phyloP scores from a whole-genome alignment of 1,140 invertebrate species.

The Phortica variegata region DNA sequence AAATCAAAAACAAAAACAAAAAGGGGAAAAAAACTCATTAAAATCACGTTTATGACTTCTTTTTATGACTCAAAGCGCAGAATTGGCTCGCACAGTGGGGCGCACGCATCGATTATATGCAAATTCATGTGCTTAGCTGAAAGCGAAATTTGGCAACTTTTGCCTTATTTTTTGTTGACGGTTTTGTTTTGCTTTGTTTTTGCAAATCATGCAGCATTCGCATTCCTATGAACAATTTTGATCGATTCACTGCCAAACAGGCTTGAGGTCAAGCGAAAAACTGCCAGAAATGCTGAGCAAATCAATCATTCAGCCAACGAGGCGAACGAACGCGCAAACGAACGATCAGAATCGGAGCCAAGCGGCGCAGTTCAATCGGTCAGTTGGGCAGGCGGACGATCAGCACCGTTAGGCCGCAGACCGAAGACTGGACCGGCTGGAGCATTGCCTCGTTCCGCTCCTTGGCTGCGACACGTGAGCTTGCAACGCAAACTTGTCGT shows the following conservation, averaged over 20 bases:
- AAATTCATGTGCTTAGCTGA: slow-evolving; percentile 39
- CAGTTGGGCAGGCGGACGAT: too few relatives aligned
- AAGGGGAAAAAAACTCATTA: slow-evolving; percentile 40
- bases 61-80: slow-evolving; percentile 14
- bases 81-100: slow-evolving; percentile 29
- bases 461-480: slow-evolving; percentile 21
- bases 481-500: not conserved
- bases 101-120: slow-evolving; percentile 37
- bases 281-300: slow-evolving; percentile 11
- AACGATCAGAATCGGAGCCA: too few relatives aligned
- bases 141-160: slow-evolving; percentile 41
- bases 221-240: slow-evolving; percentile 38
- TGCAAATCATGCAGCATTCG: slow-evolving; percentile 45
- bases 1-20: slow-evolving; percentile 22
- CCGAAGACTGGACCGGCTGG: too few relatives aligned
- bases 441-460: too few relatives aligned
- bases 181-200: slow-evolving; percentile 30
- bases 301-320: slow-evolving; percentile 39
- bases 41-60: slow-evolving; percentile 16
- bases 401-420: too few relatives aligned
- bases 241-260: not conserved
- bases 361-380: too few relatives aligned
- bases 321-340: slow-evolving; percentile 8
- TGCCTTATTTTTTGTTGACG: slow-evolving; percentile 45
- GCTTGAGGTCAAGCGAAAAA: slow-evolving; percentile 11